Conservation (phyloP, 2,888 invertebrate species). For the Acanthoscelides obtectus region DNA sequence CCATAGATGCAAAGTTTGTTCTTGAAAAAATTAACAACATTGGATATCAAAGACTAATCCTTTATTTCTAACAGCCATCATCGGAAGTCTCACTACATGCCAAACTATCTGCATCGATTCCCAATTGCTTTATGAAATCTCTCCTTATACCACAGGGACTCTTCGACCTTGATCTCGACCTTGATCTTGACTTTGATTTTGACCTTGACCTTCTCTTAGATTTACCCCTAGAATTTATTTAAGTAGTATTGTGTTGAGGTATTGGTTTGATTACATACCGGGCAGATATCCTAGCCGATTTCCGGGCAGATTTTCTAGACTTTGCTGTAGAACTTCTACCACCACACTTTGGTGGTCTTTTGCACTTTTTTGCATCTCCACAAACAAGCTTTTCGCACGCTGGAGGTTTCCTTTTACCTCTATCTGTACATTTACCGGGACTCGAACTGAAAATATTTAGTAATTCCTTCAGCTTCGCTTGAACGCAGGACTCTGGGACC, state of each 20-base stretch:
- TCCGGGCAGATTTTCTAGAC: background rate
- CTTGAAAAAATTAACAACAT: no score
- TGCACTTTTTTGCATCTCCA: background rate
- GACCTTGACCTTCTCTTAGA: background rate
- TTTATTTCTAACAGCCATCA: background rate
- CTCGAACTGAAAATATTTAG: constrained; percentile 15
- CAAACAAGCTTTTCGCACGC: background rate
- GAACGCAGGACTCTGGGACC: constrained; percentile 22
- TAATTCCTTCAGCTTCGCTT: constrained; percentile 23
- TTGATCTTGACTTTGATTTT: background rate
- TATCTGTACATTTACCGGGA: background rate
- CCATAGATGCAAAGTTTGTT: no score
- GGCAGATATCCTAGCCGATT: background rate
- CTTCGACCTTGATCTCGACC: background rate
- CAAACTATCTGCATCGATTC: background rate
- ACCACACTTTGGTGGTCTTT: background rate
- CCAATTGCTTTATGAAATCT: background rate
- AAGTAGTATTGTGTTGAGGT: background rate
- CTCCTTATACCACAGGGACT: background rate
- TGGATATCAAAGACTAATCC: background rate
- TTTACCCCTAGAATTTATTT: background rate
- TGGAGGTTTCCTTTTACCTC: background rate
- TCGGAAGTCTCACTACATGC: background rate
- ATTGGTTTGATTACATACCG: background rate
- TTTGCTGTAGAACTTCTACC: background rate